Percentiles rank a stretch among this genome's conserved stretches.
These are phyloP conservation scores for Congeria kusceri DNA, from an alignment of 2,888 invertebrate genomes.

Conservation along the genomic window DNA sequence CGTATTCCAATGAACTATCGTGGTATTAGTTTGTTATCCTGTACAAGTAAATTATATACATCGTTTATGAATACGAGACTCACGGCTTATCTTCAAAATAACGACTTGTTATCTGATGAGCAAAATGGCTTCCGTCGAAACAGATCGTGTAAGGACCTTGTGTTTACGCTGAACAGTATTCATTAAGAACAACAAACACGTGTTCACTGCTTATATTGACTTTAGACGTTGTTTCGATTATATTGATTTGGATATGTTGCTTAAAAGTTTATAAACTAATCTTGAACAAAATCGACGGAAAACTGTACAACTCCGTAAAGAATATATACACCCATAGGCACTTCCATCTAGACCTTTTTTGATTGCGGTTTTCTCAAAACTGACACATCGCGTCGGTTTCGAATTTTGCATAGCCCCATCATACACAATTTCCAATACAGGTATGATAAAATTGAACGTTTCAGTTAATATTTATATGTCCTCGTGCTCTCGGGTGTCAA, in stretches of 20 bases:
- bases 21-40: slow-evolving; percentile 38
- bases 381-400: no score
- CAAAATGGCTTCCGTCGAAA: slow-evolving; percentile 16
- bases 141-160: slow-evolving; percentile 20
- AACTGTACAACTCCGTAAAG: slow-evolving; percentile 4
- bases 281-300: no score
- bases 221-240: background rate
- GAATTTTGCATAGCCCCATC: no score
- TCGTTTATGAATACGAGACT: background rate
- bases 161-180: slow-evolving; percentile 88
- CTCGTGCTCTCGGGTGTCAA: no score
- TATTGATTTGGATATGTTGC: background rate
- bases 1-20: slow-evolving; percentile 48
- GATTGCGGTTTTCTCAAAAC: no score
- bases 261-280: background rate
- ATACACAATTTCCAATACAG: no score
- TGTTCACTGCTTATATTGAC: background rate
- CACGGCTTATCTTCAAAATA: slow-evolving; percentile 10
- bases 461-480: no score
- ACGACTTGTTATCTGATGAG: slow-evolving; percentile 22
- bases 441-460: no score
- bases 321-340: no score
- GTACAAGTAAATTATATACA: slow-evolving; percentile 30
- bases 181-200: background rate
- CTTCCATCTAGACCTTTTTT: no score